Evolutionary conservation across 2,113 vertebrate species (phyloP).

Genomic region (Salminus brasiliensis): DNA sequence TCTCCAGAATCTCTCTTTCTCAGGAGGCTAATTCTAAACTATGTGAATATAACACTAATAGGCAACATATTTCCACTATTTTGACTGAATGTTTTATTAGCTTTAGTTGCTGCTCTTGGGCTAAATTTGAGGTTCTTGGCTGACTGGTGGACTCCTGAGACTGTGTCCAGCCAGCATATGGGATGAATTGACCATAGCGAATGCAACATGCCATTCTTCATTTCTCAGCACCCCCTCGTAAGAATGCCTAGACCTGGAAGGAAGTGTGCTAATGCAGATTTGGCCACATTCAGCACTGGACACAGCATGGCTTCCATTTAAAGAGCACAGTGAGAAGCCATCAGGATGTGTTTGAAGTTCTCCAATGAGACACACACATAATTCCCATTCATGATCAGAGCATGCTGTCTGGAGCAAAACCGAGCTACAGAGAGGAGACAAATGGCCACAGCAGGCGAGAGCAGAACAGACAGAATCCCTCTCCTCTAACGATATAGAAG

Average conservation of each 20-base stretch:
- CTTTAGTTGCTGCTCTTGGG: slow-evolving; percentile 1
- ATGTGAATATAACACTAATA: not conserved
- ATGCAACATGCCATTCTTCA: slow-evolving; percentile 44
- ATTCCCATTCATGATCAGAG: slow-evolving; percentile 19
- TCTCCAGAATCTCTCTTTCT: not conserved
- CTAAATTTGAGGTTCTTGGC: slow-evolving; percentile 9
- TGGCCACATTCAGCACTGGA: slow-evolving; percentile 20
- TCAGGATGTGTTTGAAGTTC: not conserved
- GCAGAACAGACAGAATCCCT: slow-evolving; percentile 18
- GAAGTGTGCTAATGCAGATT: not conserved
- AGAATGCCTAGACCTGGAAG: slow-evolving; percentile 3
- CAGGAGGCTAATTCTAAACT: not conserved
- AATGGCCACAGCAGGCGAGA: not conserved
- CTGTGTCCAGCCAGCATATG: slow-evolving; percentile 44
- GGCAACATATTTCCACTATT: slow-evolving; percentile 14
- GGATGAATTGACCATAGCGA: slow-evolving; percentile 48
- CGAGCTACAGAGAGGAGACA: not conserved
- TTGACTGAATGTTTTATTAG: slow-evolving; percentile 43
- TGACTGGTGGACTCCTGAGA: not conserved
- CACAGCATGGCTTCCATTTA: slow-evolving; percentile 9
- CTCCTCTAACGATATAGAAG: not conserved
- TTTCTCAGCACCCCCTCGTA: not conserved
- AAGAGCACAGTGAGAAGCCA: not conserved
- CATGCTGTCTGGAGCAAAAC: not conserved
- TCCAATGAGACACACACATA: slow-evolving; percentile 15